These are phyloP conservation scores for Helicoverpa assulta DNA, from an alignment of 2,888 invertebrate genomes.

Conservation along the genomic window DNA sequence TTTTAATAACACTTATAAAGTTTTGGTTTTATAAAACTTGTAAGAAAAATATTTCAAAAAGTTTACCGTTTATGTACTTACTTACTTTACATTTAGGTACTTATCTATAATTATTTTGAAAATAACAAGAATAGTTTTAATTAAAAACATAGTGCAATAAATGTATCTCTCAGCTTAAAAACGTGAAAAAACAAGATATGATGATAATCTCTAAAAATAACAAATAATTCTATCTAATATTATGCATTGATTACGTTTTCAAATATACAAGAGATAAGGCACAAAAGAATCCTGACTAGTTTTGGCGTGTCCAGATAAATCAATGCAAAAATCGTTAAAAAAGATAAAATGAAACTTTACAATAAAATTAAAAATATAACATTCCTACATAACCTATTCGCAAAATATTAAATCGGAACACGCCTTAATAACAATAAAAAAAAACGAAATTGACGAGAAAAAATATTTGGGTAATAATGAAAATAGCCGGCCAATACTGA, in stretches of 20 bases:
- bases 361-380: not conserved
- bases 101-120: too few species aligned
- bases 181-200: slow-evolving; percentile 47
- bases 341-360: too few species aligned
- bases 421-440: slow-evolving; percentile 43
- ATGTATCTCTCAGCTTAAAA: not conserved
- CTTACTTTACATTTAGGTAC: too few species aligned
- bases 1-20: too few species aligned
- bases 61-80: too few species aligned
- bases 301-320: slow-evolving; percentile 37
- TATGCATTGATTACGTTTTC: slow-evolving; percentile 51
- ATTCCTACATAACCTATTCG: too few species aligned
- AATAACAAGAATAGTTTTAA: too few species aligned
- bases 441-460: slow-evolving; percentile 30
- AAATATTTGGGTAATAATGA: slow-evolving; percentile 38
- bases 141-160: too few species aligned
- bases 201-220: slow-evolving; percentile 63
- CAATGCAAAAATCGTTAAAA: too few species aligned
- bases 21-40: too few species aligned
- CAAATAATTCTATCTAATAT: slow-evolving; percentile 38
- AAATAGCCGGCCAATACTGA: slow-evolving; percentile 41
- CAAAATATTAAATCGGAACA: slow-evolving; percentile 32
- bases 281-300: slow-evolving; percentile 60
- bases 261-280: slow-evolving; percentile 60
- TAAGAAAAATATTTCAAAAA: too few species aligned